phyloP scores from a whole-genome alignment of 1,140 invertebrate species.

The Bombus waltoni region DNA sequence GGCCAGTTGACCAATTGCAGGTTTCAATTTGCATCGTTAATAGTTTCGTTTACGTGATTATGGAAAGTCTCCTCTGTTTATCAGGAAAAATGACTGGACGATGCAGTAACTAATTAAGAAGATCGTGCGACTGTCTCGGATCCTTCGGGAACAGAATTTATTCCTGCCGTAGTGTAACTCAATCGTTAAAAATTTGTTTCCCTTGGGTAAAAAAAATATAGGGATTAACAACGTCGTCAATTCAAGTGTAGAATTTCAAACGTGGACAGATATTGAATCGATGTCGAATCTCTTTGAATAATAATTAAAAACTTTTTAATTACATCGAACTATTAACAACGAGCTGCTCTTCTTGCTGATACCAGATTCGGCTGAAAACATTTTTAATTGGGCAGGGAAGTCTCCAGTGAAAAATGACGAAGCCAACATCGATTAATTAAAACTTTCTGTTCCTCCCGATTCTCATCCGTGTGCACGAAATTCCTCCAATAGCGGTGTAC shows the following conservation, averaged over 20 bases:
- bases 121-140: too few relatives aligned
- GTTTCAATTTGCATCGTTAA: neutral
- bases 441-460: neutral
- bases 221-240: neutral
- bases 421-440: neutral
- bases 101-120: neutral
- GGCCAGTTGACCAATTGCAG: too few relatives aligned
- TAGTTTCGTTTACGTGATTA: neutral
- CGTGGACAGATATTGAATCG: too few relatives aligned
- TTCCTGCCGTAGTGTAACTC: too few relatives aligned
- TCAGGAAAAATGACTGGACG: neutral
- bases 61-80: neutral
- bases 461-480: neutral
- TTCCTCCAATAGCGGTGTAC: neutral
- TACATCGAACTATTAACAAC: neutral
- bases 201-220: neutral
- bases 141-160: too few relatives aligned
- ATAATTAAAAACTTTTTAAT: neutral
- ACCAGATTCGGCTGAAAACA: neutral
- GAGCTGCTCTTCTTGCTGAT: neutral
- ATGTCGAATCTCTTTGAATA: neutral
- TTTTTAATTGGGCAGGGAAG: neutral
- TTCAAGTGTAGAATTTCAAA: neutral
- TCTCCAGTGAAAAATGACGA: neutral
- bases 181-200: too few relatives aligned